A percentile compares a stretch with the other conserved stretches of the same genome.
Conservation (phyloP, 2,797 vertebrate genomes). For the Bovichtus diacanthus region DNA sequence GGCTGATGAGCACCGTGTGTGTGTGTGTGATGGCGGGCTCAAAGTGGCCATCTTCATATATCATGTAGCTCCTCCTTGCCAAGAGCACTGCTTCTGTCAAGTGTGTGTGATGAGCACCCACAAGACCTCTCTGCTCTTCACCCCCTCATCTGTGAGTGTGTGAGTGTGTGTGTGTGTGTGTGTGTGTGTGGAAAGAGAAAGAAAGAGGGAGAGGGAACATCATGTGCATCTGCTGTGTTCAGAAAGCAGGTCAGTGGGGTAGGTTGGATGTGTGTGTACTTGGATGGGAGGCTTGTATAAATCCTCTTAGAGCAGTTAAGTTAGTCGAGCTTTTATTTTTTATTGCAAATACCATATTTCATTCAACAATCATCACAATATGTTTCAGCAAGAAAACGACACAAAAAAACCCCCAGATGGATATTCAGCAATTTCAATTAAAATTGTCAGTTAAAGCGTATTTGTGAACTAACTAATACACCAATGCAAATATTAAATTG, state of each 20-base stretch:
- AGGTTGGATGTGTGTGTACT: constrained; percentile 29
- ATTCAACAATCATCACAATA: background rate
- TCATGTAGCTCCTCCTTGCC: constrained; percentile 76
- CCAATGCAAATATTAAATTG: background rate
- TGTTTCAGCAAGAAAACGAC: background rate
- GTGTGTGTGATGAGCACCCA: constrained; percentile 79
- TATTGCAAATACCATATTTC: background rate
- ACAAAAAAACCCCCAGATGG: constrained; percentile 36
- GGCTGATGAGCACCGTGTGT: constrained; percentile 62
- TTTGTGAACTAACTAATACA: background rate
- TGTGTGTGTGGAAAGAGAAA: constrained; percentile 2
- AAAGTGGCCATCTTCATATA: constrained; percentile 81
- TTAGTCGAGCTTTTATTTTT: constrained; percentile 8
- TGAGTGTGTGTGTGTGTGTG: background rate
- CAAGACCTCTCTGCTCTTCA: constrained; percentile 65
- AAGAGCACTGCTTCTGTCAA: constrained; percentile 79
- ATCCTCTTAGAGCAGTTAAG: constrained; percentile 21
- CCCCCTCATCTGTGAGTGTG: constrained; percentile 26
- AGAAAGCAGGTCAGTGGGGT: constrained; percentile 78
- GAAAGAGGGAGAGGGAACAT: constrained; percentile 30
- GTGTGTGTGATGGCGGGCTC: constrained; percentile 39
- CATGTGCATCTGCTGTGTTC: constrained; percentile 50
- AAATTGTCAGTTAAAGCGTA: background rate
- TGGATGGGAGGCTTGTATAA: constrained; percentile 8
- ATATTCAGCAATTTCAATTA: background rate